Evolutionary conservation across 1,140 invertebrate genomes (phyloP), one percentile per base, ranked within the genome.

Genomic region (Pseudoatta argentina): DNA sequence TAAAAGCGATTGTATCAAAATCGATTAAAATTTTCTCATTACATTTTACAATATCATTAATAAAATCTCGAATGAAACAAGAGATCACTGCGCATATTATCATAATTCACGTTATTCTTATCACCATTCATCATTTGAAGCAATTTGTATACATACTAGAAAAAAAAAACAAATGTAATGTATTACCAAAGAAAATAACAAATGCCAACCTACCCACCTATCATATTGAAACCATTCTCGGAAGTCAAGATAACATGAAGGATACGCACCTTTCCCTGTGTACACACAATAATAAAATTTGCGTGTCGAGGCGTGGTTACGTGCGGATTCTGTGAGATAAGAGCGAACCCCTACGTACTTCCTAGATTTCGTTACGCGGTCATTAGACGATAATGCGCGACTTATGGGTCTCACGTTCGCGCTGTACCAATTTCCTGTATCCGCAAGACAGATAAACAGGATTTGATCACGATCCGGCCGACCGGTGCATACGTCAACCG

Each of bases 401-500:
- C 39, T 44, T 44, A 44, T 44, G 39, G 39, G 10, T 10, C 63
- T 34, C 10, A 53, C 21, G 57, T 27, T 18, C 18, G 4, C 27
- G 7, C 18, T 53, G 21, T n/a, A 14, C 18, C 5, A 3, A 57
- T 61, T 82, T 82, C 79, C 79, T 82, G 79, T 12, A 82, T 73
- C 64, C 48, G 34, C 55, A 48, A 82, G 48, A 57, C 8, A n/a
- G n/a, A 53, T 48, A 44, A 77, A 14, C 21, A n/a, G 5, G n/a
- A n/a, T n/a, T 24, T 48, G 16, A 76, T 73, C 30, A 34, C 48
- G 12, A 69, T 51, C 21, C 27, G 64, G 30, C 12, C 53, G 12
- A n/a, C 14, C 27, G 27, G 48, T 30, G 24, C 21, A 30, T 30
- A 14, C 18, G 3, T 30, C 16, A 81, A 48, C 34, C 55, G 53